Base-by-base conservation (phyloP, 1,140 invertebrate species). In the Phthorimaea operculella region DNA sequence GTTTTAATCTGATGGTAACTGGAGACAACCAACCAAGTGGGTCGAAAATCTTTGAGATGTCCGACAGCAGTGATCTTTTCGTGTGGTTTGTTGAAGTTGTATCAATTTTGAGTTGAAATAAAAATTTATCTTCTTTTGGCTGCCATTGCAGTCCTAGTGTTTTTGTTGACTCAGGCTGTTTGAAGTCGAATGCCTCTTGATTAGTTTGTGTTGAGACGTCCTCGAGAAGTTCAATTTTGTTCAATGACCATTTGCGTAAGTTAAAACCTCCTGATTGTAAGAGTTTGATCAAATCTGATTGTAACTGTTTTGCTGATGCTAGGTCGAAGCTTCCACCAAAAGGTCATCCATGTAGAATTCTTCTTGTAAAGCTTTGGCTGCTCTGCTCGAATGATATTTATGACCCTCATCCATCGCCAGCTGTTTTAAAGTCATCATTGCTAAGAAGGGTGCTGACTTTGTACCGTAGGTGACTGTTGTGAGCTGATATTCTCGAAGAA, bases 281-380 rank as follows among this genome's bases (percentile, higher is more conserved):
- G 18, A 52, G 16, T 7, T 52, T 7, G 34, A 52, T 36, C 34
- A 52, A 52, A 52, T 52, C 51, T 52, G 51, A 1, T 52, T 52
- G 51, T 52, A 52, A 39, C 15, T 52, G 51, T 39, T 39, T 52
- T 15, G 51, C 51, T 9, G 51, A 34, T 18, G 12, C 33, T 36
- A 52, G 7, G 10, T 9, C 14, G 12, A 16, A 18, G 34, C 34
- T 39, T 8, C 51, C 51, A 39, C 34, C 14, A 52, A 5, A 5
- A 52, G 51, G 48, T 50, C 48, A 33, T 50, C 48, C 48, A 50
- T 50, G 21, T 50, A 50, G 21, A 50, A 50, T n/a, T 34, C 33
- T 39, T 52, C 33, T 18, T 52, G 12, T 36, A 52, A 11, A 6
- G 18, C 51, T 39, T 34, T 52, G 10, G 51, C 51, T 34, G 51